phyloP scores from a whole-genome alignment of 2,888 invertebrate genomes.

The Cepaea hortensis region DNA sequence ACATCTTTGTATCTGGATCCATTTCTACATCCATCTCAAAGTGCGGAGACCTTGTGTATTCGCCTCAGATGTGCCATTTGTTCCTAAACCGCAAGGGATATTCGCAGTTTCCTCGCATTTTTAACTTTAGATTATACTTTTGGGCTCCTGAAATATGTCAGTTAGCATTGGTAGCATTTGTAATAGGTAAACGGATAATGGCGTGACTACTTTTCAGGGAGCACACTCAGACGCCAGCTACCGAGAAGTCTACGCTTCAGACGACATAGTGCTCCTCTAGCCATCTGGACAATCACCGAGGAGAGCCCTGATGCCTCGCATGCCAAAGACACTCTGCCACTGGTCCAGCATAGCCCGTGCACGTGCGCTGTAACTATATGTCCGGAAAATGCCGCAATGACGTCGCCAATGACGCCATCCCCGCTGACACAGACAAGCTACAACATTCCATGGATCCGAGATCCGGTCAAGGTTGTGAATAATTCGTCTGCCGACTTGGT shows the following conservation, averaged over 20 bases:
- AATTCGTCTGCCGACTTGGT: background rate
- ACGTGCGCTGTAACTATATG: background rate
- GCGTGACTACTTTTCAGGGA: slow-evolving; percentile 21
- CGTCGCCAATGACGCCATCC: slow-evolving; percentile 29
- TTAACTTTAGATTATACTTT: too few species aligned
- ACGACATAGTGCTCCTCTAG: slow-evolving; percentile 50
- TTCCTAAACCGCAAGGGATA: too few species aligned
- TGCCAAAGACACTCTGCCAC: slow-evolving; percentile 21
- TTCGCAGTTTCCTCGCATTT: too few species aligned
- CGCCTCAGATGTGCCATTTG: too few species aligned
- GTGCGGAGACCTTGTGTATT: too few species aligned
- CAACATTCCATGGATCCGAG: background rate
- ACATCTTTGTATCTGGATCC: too few species aligned
- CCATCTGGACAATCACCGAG: slow-evolving; percentile 53
- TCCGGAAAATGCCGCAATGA: slow-evolving; percentile 24
- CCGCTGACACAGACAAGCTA: background rate
- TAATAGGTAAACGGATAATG: too few species aligned
- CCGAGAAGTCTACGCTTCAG: slow-evolving; percentile 48
- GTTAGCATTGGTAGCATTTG: too few species aligned
- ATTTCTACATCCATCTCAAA: too few species aligned
- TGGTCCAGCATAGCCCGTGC: slow-evolving; percentile 11
- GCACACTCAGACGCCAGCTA: slow-evolving; percentile 30
- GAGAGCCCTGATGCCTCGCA: slow-evolving; percentile 46
- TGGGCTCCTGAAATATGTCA: too few species aligned
- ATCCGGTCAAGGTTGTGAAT: background rate